phyloP scores from a whole-genome alignment of 2,797 vertebrate genomes.

The Pyrocephalus nanus region DNA sequence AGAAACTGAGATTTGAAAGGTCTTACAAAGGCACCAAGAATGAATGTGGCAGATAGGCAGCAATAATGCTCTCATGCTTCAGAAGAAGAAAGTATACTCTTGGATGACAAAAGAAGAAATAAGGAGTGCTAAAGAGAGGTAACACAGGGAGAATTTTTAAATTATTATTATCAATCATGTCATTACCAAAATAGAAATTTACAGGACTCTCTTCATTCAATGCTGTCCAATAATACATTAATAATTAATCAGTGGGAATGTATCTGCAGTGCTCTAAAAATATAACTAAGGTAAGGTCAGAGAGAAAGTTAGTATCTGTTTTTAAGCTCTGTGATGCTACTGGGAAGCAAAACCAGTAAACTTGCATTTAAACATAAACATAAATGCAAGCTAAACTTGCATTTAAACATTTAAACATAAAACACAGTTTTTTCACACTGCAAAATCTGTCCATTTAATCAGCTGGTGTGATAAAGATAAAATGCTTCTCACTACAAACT shows the following conservation, averaged over 20 bases:
- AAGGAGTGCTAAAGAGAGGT: background rate
- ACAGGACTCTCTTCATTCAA: background rate
- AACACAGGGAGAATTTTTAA: background rate
- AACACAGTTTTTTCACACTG: background rate
- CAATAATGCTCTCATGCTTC: background rate
- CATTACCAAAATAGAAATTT: background rate
- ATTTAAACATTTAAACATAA: background rate
- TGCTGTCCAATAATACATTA: background rate
- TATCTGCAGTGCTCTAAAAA: background rate
- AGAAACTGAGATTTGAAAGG: background rate
- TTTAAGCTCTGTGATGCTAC: background rate
- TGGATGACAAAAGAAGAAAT: background rate
- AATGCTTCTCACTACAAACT: background rate
- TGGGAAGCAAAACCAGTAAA: background rate
- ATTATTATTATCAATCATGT: background rate
- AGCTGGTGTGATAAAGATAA: background rate
- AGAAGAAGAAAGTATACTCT: background rate
- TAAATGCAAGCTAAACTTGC: background rate
- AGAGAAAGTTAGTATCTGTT: background rate
- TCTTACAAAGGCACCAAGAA: background rate
- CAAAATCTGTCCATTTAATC: background rate
- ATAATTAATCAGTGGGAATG: slow-evolving; percentile 5
- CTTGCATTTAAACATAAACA: background rate
- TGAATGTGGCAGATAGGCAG: background rate
- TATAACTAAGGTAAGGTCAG: background rate